phyloP scores from a whole-genome alignment of 2,797 vertebrate genomes.

The Glyptemys insculpta region DNA sequence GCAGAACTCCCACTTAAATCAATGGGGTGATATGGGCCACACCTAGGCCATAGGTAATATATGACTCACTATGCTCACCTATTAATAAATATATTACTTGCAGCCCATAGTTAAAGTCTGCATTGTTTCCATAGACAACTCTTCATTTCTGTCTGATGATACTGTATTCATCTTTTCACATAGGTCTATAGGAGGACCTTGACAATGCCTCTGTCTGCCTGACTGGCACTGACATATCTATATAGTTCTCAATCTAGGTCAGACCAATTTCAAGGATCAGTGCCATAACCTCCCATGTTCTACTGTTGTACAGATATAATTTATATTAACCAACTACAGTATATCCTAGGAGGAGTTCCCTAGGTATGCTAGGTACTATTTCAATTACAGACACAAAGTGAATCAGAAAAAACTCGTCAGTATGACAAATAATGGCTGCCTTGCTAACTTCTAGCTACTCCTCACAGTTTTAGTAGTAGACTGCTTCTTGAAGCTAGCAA shows the following conservation, averaged over 20 bases:
- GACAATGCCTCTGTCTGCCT: not conserved
- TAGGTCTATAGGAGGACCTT: not conserved
- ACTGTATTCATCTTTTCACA: not conserved
- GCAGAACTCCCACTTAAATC: not conserved
- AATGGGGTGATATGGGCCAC: not conserved
- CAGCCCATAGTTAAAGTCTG: not conserved
- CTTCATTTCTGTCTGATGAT: not conserved
- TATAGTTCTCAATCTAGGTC: slow-evolving; percentile 36
- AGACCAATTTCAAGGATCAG: slow-evolving; percentile 66
- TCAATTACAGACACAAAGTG: not conserved
- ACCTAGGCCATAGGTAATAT: rapidly evolving
- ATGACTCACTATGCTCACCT: not conserved
- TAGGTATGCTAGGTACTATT: not conserved
- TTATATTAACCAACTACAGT: slow-evolving; percentile 6
- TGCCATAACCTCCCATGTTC: not conserved
- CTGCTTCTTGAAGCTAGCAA: rapidly evolving
- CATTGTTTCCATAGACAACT: not conserved
- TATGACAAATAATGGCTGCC: not conserved
- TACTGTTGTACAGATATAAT: slow-evolving; percentile 27
- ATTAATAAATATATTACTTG: not conserved
- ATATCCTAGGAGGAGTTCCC: not conserved
- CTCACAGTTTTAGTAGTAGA: not conserved
- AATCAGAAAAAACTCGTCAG: not conserved
- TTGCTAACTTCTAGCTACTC: not conserved
- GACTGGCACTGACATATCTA: slow-evolving; percentile 23